These are phyloP conservation scores for Melanerpes formicivorus DNA, from an alignment of 2,113 vertebrate genomes.

Conservation along the genomic window DNA sequence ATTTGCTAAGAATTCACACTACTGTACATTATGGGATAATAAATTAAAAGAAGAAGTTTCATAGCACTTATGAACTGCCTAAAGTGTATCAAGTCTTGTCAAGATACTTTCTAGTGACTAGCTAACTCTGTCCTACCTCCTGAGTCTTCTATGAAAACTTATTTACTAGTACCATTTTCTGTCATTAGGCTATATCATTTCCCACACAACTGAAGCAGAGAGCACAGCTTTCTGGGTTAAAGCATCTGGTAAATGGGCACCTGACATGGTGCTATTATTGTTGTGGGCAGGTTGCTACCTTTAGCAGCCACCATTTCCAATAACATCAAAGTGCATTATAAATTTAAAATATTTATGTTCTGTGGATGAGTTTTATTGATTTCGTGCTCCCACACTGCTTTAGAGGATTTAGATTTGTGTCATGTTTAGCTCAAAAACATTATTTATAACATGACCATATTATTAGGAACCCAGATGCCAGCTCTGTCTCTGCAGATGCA, in stretches of 20 bases:
- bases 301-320: background rate
- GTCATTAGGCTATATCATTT: background rate
- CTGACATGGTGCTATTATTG: background rate
- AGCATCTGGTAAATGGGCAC: background rate
- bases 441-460: background rate
- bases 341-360: background rate
- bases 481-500: background rate
- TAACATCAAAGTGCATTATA: too few species aligned
- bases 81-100: background rate
- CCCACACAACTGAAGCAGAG: fast-evolving
- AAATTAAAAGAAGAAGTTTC: background rate
- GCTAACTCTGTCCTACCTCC: background rate
- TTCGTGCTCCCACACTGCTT: background rate
- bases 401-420: background rate
- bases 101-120: background rate
- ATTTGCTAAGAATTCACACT: background rate
- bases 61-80: background rate
- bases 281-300: background rate
- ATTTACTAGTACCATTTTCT: background rate
- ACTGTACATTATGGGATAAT: too few species aligned
- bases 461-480: background rate
- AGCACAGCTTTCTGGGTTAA: background rate
- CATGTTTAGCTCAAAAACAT: background rate
- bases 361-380: background rate
- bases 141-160: background rate